Evolutionary conservation across 2,888 invertebrate genomes (phyloP).

Genomic region (Byasa hedistus): DNA sequence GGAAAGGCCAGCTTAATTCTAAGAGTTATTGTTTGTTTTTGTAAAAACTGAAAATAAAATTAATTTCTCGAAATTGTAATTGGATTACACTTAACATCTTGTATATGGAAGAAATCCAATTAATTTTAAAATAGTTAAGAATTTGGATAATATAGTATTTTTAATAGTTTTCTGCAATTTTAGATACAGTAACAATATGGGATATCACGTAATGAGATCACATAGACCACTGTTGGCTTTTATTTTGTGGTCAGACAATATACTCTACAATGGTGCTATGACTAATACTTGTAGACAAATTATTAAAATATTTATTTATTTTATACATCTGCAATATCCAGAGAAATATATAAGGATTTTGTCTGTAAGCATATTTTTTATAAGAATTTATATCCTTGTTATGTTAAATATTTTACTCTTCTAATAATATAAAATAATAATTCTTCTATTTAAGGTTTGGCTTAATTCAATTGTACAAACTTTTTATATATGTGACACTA

Average conservation of each 20-base stretch:
- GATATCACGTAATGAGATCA: constrained; percentile 57
- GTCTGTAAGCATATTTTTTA: constrained; percentile 49
- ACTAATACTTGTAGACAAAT: constrained; percentile 60
- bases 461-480: constrained; percentile 61
- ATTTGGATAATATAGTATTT: background rate
- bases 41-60: no score
- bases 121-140: background rate
- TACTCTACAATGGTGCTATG: constrained; percentile 57
- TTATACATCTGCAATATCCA: constrained; percentile 64
- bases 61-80: no score
- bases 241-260: constrained; percentile 60
- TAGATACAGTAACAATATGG: constrained; percentile 57
- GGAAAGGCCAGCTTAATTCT: no score
- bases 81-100: no score
- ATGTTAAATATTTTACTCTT: background rate
- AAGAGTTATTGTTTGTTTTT: no score
- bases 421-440: background rate
- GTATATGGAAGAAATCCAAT: no score
- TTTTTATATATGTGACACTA: constrained; percentile 60
- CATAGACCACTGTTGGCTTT: constrained; percentile 64
- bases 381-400: background rate
- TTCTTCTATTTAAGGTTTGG: constrained; percentile 56
- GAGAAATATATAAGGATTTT: constrained; percentile 58
- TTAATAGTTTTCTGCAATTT: constrained; percentile 5
- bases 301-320: constrained; percentile 55